Base-by-base conservation (phyloP, 2,888 invertebrate species). In the Melanostoma mellinum region DNA sequence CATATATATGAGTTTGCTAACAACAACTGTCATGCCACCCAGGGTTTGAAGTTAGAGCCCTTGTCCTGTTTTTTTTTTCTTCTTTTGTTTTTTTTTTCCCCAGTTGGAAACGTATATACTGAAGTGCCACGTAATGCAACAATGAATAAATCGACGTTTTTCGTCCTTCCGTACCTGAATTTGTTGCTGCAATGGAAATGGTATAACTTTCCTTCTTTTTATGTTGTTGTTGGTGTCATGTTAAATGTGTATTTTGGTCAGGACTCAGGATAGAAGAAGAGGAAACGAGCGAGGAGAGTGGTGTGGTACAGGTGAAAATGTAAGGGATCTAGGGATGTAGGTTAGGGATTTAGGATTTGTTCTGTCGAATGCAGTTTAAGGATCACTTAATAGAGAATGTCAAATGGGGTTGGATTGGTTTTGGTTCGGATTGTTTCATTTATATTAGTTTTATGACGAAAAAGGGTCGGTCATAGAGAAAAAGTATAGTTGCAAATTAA, bases 111-210 rank as follows among this genome's bases (percentile, higher is more conserved):
- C 72, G 72, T 53, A 20, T 48, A 61, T 20, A 58, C 63, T 65
- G 56, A 69, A 77, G 73, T 58, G 78, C 84, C 55, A 84, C 71
- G 78, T 71, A 84, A 84, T 79, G 84, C 79, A 79, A 84, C 84
- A 84, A 84, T 84, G 84, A 84, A 84, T 84, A 79, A 79, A 84
- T 84, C 74, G 78, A 71, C 78, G 67, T 84, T 67, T 78, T 78
- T 79, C 20, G 40, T 67, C 40, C 38, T 63, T 63, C 10, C 72
- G 53, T 60, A 44, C n/a, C 60, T 75, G 56, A 52, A 10, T 40
- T 72, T 48, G 10, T 36, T 48, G 30, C 33, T 61, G n/a, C 20
- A 6, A 30, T 36, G 5, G 48, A 50, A 40, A 50, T 9, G 38
- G 48, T 60, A 48, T 20, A 20, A 20, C 20, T 67, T 71, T 52